A percentile compares a stretch with the other conserved stretches of the same genome.
phyloP scores from a whole-genome alignment of 2,888 invertebrate genomes.

The Mimas tiliae region DNA sequence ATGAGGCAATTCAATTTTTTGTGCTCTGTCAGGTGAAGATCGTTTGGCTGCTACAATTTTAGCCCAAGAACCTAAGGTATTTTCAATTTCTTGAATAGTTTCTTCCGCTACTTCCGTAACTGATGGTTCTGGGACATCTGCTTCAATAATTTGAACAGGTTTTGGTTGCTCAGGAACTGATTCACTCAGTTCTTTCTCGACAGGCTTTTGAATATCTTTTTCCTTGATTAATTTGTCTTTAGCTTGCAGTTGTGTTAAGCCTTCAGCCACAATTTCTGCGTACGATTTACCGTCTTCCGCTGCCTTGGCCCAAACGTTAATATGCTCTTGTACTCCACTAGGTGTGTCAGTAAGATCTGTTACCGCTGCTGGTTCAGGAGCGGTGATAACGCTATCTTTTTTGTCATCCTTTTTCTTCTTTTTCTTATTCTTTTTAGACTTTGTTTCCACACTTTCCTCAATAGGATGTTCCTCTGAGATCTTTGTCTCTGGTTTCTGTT shows the following conservation, averaged over 20 bases:
- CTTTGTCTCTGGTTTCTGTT: slow-evolving; percentile 24
- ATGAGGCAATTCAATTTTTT: slow-evolving; percentile 45
- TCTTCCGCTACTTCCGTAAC: slow-evolving; percentile 32
- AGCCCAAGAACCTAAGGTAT: slow-evolving; percentile 67
- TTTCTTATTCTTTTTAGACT: slow-evolving; percentile 64
- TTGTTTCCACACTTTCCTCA: slow-evolving; percentile 50
- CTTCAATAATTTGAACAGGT: slow-evolving; percentile 37
- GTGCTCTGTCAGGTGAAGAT: slow-evolving; percentile 61
- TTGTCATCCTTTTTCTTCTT: slow-evolving; percentile 69
- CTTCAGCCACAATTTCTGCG: slow-evolving; percentile 87
- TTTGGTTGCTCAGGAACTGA: slow-evolving; percentile 35
- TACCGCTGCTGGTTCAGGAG: neutral
- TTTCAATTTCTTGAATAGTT: slow-evolving; percentile 35
- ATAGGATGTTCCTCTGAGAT: slow-evolving; percentile 34
- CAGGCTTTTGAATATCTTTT: slow-evolving; percentile 11
- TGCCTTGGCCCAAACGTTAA: slow-evolving; percentile 80
- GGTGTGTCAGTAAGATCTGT: neutral
- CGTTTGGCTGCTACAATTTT: slow-evolving; percentile 69
- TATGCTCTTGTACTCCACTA: slow-evolving; percentile 27
- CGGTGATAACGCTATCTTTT: slow-evolving; percentile 40
- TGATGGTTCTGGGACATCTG: slow-evolving; percentile 5
- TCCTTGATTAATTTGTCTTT: slow-evolving; percentile 28
- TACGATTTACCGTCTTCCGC: slow-evolving; percentile 87
- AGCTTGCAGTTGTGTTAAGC: slow-evolving; percentile 45
- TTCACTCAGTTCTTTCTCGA: slow-evolving; percentile 40